Evolutionary conservation across 1,140 invertebrate genomes (phyloP), one percentile per base, ranked within the genome.

Genomic region (Drosophila micromelanica): DNA sequence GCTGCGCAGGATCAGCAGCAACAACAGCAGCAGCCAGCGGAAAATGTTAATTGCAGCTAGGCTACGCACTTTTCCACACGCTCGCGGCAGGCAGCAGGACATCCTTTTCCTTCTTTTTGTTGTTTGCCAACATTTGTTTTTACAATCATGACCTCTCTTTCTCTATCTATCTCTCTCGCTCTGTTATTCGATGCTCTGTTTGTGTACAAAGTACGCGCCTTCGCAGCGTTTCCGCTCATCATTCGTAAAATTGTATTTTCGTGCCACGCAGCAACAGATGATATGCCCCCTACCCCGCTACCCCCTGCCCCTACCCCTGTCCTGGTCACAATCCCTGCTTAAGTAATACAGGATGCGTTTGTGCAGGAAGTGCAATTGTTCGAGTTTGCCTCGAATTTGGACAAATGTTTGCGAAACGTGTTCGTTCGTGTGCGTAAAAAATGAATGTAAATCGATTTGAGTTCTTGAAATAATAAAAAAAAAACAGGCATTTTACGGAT

Each of bases 71-170:
- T 85, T 85, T 81, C 59, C 68, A 48, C 59, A 56, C 23, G 12
- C 20, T 5, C 27, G 35, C 51, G 51, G 78, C 17, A n/a, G 17
- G 17, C 78, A 80, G 79, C 85, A 90, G 76, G 78, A 90, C 87
- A 90, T 90, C 87, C 87, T 87, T 84, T 90, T 90, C 79, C 87
- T 87, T 87, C 73, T 84, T 85, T 84, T 90, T 90, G 87, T 90
- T 90, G 81, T 82, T 78, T 85, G 77, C 76, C 77, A 80, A 84
- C 81, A 78, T 78, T 81, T 78, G 78, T 80, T 80, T 77, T 81
- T 81, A 76, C 78, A 70, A 80, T 42, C 54, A 55, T n/a, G n/a
- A n/a, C n/a, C 75, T 30, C 37, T 46, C 61, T 54, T 13, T 5
- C 35, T 37, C 13, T 43, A 45, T 32, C 37, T 32, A 12, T 20